phyloP scores from a whole-genome alignment of 2,797 vertebrate genomes.

The Botia almorhae region DNA sequence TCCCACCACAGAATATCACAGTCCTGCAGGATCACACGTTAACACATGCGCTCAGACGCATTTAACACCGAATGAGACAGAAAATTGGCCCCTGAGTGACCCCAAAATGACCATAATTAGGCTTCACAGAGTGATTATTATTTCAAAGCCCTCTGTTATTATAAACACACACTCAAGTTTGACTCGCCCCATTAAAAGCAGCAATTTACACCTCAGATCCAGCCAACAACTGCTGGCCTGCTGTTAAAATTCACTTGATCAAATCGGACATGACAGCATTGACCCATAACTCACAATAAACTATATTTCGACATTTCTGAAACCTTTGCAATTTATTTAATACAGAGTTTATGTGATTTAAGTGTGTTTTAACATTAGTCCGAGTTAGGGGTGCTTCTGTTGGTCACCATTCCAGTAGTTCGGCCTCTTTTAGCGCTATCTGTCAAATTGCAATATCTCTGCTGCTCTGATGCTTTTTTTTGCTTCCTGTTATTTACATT shows the following conservation, averaged over 20 bases:
- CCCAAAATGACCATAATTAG: constrained; percentile 41
- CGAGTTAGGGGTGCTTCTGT: not conserved
- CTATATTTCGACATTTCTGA: constrained; percentile 6
- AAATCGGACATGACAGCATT: not conserved
- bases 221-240: constrained; percentile 3
- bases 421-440: constrained; percentile 4
- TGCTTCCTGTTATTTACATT: not conserved
- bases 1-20: constrained; percentile 99
- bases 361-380: not conserved
- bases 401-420: constrained; percentile 19
- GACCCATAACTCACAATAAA: not conserved
- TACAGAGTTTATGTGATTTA: not conserved
- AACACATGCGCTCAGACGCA: constrained; percentile 34
- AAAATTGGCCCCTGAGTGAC: constrained; percentile 31
- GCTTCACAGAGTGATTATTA: constrained; percentile 24
- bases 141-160: constrained; percentile 42
- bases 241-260: constrained; percentile 30
- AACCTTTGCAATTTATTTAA: not conserved
- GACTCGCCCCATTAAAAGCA: constrained; percentile 41
- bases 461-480: not conserved
- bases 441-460: constrained; percentile 20
- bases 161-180: constrained; percentile 39
- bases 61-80: constrained; percentile 18
- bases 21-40: constrained; percentile 78
- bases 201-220: constrained; percentile 31